These are phyloP conservation scores for Urocolius indicus DNA, from an alignment of 2,113 vertebrate genomes.

Conservation along the genomic window DNA sequence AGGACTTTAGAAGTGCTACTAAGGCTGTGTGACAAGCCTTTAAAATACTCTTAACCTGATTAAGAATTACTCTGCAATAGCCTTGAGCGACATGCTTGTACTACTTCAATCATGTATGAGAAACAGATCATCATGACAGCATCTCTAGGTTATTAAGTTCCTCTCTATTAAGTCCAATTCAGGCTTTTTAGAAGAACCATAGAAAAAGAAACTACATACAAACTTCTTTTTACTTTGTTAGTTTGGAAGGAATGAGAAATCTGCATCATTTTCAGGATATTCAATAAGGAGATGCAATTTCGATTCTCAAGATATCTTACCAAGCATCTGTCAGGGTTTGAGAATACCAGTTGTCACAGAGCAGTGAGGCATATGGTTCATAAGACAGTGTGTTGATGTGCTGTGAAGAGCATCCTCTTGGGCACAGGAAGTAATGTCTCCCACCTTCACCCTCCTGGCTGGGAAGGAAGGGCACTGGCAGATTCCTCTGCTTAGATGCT, in stretches of 20 bases:
- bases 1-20: neutral
- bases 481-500: neutral
- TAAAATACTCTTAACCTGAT: neutral
- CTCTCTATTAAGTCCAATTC: neutral
- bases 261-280: neutral
- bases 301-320: neutral
- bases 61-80: neutral
- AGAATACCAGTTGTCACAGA: slow-evolving; percentile 10
- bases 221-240: neutral
- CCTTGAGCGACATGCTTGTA: neutral
- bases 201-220: neutral
- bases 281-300: neutral
- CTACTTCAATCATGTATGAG: neutral
- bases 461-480: neutral
- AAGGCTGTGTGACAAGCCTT: neutral
- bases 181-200: neutral
- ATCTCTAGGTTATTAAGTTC: neutral
- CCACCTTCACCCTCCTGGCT: neutral
- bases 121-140: neutral
- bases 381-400: slow-evolving; percentile 42
- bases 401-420: slow-evolving; percentile 41
- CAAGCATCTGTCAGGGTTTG: slow-evolving; percentile 31
- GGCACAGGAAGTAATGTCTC: neutral
- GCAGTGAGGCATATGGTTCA: slow-evolving; percentile 37
- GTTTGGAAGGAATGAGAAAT: neutral